Evolutionary conservation across 2,797 vertebrate genomes (phyloP), one percentile per base, ranked within the genome.

Genomic region (Semaprochilodus insignis): DNA sequence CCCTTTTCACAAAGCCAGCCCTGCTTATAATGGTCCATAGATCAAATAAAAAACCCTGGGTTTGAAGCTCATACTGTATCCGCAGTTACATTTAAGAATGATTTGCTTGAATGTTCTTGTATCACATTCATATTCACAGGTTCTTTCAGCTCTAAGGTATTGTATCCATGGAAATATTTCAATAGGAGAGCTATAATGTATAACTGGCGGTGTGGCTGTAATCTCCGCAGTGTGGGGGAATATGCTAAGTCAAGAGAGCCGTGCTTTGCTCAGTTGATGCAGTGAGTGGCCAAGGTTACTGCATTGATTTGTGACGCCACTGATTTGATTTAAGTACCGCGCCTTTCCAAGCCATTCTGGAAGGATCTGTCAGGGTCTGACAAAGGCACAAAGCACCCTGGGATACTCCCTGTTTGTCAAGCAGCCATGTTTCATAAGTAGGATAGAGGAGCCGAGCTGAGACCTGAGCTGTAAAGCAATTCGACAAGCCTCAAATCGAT

Each of bases 321-420:
- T 67, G 55, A 87, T 77, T 81, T 88, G 89, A 91, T 93, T 92
- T 88, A 91, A 90, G 89, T 80, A 74, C 78, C 84, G 74, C 88
- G 88, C 83, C 82, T 87, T 83, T 76, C 63, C 87, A 73, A 65
- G 84, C 88, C 70, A 76, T 89, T 87, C 89, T 88, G 86, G 69
- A 89, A 86, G 78, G 83, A 81, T 87, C 74, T 82, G 85, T 86
- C 90, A 83, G 65, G 70, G 57, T 36, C 80, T 77, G 85, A 86
- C 78, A 69, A 63, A 15, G 48, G 75, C 85, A 78, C 80, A 80
- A 85, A 69, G 25, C 81, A 79, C 78, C 65, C 31, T 51, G 27
- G 80, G 79, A 88, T 85, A 81, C 66, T 27, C 82, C 77, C 70
- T 91, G 89, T 90, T 91, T 90, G 88, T 90, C 88, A 89, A 88